These are phyloP conservation scores for Rhinophrynus dorsalis DNA, from an alignment of 2,797 vertebrate genomes.

Conservation along the genomic window DNA sequence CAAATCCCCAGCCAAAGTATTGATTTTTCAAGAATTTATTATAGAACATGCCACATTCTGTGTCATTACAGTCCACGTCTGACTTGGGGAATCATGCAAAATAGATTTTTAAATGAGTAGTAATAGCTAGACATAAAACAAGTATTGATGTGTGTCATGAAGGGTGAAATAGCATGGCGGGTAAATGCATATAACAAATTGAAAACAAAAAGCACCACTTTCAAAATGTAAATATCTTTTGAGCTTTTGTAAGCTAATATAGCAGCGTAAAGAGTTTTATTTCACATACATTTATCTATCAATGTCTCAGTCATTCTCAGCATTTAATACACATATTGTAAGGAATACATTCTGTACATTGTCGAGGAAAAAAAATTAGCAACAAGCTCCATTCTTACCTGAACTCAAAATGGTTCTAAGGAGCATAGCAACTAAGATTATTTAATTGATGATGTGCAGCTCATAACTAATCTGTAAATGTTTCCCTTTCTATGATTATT, in stretches of 20 bases:
- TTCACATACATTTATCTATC: background rate
- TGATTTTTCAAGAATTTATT: constrained; percentile 77
- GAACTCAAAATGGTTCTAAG: background rate
- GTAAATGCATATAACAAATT: constrained; percentile 73
- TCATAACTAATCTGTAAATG: too few species aligned
- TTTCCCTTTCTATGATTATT: too few species aligned
- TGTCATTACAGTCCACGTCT: constrained; percentile 76
- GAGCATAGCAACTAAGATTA: background rate
- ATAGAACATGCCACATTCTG: constrained; percentile 71
- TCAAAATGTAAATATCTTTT: constrained; percentile 37
- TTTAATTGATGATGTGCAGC: too few species aligned
- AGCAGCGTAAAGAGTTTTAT: constrained; percentile 11
- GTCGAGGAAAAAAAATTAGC: too few species aligned
- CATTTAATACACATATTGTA: background rate
- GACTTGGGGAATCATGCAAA: constrained; percentile 80
- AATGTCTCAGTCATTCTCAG: background rate
- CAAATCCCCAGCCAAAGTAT: constrained; percentile 81
- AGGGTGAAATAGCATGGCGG: constrained; percentile 76
- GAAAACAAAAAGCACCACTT: constrained; percentile 58
- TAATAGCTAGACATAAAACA: constrained; percentile 80
- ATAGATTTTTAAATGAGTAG: constrained; percentile 84
- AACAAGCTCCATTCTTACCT: background rate
- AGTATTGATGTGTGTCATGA: constrained; percentile 77
- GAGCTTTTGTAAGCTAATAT: constrained; percentile 30
- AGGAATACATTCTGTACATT: background rate